These are phyloP conservation scores for Aepyceros melampus DNA, from an alignment of 2,113 vertebrate species.

Conservation along the genomic window DNA sequence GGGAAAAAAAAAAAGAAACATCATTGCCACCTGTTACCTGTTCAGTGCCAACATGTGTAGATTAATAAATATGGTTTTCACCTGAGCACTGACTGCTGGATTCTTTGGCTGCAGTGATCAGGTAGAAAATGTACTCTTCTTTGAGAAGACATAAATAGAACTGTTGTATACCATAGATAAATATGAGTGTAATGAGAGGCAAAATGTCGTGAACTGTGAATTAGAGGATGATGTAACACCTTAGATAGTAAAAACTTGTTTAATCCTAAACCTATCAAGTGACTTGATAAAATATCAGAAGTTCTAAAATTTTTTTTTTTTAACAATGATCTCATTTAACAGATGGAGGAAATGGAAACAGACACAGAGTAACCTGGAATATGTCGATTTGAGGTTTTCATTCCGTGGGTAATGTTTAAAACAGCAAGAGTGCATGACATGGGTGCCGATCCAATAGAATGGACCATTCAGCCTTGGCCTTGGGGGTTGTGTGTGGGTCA, in stretches of 20 bases:
- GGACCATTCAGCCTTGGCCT: background rate
- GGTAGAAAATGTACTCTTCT: background rate
- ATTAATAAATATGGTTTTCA: constrained; percentile 42
- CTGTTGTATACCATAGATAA: background rate
- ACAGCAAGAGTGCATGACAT: background rate
- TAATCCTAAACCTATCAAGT: background rate
- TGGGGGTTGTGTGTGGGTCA: background rate
- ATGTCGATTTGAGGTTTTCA: background rate
- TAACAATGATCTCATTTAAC: background rate
- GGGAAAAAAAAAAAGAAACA: background rate
- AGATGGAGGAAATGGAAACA: background rate
- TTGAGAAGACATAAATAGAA: background rate
- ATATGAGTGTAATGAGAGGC: background rate
- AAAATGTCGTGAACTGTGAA: background rate
- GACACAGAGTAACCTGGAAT: background rate
- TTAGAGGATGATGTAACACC: background rate
- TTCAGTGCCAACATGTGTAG: constrained; percentile 40
- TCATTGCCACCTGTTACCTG: constrained; percentile 21
- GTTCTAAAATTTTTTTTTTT: background rate
- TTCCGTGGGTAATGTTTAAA: background rate
- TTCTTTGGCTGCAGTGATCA: background rate
- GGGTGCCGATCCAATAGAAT: background rate
- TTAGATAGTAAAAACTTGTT: background rate
- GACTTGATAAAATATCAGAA: background rate
- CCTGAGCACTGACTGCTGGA: background rate